Evolutionary conservation across 2,797 vertebrate species (phyloP).

Genomic region (Lagocephalus sceleratus): DNA sequence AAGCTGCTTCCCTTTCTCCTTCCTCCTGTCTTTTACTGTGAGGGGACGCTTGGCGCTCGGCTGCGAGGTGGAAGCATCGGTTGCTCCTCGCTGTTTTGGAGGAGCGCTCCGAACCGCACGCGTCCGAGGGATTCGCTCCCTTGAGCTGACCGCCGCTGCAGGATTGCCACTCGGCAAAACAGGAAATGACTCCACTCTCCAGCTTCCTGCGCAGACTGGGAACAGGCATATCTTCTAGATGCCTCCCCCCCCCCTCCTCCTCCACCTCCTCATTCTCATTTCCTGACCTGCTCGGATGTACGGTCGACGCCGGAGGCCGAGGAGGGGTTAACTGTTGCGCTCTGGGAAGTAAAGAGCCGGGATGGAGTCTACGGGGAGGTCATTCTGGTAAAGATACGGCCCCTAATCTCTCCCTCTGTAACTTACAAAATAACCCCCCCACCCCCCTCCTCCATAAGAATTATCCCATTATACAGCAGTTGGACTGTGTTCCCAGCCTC

Average conservation of each 20-base stretch:
- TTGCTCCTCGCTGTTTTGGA: not conserved
- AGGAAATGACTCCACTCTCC: slow-evolving; percentile 78
- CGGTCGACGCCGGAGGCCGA: slow-evolving; percentile 6
- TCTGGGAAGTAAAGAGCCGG: slow-evolving; percentile 35
- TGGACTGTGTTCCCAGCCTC: slow-evolving; percentile 31
- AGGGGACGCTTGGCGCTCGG: too few species aligned
- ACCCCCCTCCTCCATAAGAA: slow-evolving; percentile 6
- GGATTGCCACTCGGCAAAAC: slow-evolving; percentile 71
- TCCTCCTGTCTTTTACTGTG: too few species aligned
- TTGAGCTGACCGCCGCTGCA: slow-evolving; percentile 41
- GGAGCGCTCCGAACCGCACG: not conserved
- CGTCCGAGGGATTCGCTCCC: slow-evolving; percentile 45
- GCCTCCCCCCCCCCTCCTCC: slow-evolving; percentile 23
- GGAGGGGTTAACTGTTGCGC: slow-evolving; percentile 29
- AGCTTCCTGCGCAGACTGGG: slow-evolving; percentile 73
- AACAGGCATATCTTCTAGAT: slow-evolving; percentile 62
- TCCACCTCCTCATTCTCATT: slow-evolving; percentile 44
- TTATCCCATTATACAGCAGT: slow-evolving; percentile 24
- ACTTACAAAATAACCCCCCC: slow-evolving; percentile 2
- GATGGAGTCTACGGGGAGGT: slow-evolving; percentile 2
- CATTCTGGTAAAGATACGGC: slow-evolving; percentile 5
- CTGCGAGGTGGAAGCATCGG: not conserved
- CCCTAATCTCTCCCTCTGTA: not conserved
- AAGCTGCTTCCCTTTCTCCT: too few species aligned
- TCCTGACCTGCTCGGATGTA: slow-evolving; percentile 48